Percentiles rank a stretch among this genome's conserved stretches.
Evolutionary conservation across 2,113 vertebrate species (phyloP).

Genomic region (Lepus americanus): DNA sequence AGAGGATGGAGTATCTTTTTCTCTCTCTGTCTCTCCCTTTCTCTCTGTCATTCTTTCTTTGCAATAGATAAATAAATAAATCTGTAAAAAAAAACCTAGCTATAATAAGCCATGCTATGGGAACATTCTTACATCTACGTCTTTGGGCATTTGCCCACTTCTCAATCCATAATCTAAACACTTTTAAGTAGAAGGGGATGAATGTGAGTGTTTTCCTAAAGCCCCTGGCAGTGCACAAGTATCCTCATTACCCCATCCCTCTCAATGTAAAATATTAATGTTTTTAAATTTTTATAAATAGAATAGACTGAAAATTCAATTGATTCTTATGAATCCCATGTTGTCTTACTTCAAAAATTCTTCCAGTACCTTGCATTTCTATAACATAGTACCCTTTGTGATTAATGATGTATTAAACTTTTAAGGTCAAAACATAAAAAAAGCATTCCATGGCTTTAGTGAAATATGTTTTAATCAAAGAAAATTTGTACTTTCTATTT

Average conservation of each 20-base stretch:
- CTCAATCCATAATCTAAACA: not conserved
- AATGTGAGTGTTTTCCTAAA: not conserved
- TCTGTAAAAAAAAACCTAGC: not conserved
- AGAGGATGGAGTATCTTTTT: too few relatives aligned
- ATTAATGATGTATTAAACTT: slow-evolving; percentile 57
- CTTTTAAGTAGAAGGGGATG: not conserved
- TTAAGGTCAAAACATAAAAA: slow-evolving; percentile 45
- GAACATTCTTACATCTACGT: not conserved
- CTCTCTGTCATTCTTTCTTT: too few relatives aligned
- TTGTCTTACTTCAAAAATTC: slow-evolving; percentile 37
- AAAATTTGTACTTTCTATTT: not conserved
- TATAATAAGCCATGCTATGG: not conserved
- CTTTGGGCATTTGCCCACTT: not conserved
- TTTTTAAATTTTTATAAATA: slow-evolving; percentile 66
- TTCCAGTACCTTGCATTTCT: not conserved
- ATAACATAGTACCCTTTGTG: slow-evolving; percentile 12
- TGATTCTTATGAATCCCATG: slow-evolving; percentile 49
- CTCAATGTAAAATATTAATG: slow-evolving; percentile 62
- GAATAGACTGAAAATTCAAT: slow-evolving; percentile 50
- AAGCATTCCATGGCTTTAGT: not conserved
- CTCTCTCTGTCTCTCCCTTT: too few relatives aligned
- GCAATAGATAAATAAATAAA: too few relatives aligned
- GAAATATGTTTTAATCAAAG: slow-evolving; percentile 6
- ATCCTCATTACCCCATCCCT: not conserved
- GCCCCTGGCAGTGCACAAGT: not conserved